Evolutionary conservation across 1,140 invertebrate species (phyloP), one percentile per base, ranked within the genome.

Genomic region (Leguminivora glycinivorella): DNA sequence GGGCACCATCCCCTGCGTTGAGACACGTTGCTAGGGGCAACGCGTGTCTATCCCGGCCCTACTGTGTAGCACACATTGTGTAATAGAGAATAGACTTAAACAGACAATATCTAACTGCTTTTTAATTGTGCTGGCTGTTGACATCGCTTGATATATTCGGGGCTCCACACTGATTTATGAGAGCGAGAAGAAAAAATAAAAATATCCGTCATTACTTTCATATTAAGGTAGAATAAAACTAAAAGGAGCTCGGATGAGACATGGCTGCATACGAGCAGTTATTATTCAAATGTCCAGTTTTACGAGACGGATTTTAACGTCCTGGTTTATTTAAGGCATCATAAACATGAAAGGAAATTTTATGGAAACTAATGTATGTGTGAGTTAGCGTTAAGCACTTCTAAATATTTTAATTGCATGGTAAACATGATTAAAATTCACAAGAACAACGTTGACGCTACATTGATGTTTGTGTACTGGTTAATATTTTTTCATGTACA

Each of bases 31-130:
- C 79, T 73, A 80, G 68, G 60, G 81, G 83, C 81, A 80, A 85
- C 88, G 38, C 66, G 81, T 75, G 75, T 72, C 78, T 86, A 82
- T 88, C 87, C 84, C 75, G 79, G 72, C 78, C 86, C 88, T 81
- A 79, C 73, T 58, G 74, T 81, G 80, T 83, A 71, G 69, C 69
- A 69, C 24, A 22, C 67, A 73, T 77, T 76, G 70, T 70, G 84
- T 74, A 81, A 83, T 83, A 72, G 75, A 74, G 71, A 70, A 78
- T 80, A 68, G 76, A 78, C 67, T 75, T 74, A 70, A 81, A 84
- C 82, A 75, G 77, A 81, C 78, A 81, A 80, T 80, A 77, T 78
- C 70, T 73, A 52, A 69, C 69, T 78, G 71, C 70, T 70, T 73
- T 63, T 75, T 75, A 80, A 79, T 82, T 79, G 74, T 82, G 68